Percentiles rank a stretch among this genome's conserved stretches.
These are phyloP conservation scores for Numenius arquata DNA, from an alignment of 2,113 vertebrate species.

Conservation along the genomic window DNA sequence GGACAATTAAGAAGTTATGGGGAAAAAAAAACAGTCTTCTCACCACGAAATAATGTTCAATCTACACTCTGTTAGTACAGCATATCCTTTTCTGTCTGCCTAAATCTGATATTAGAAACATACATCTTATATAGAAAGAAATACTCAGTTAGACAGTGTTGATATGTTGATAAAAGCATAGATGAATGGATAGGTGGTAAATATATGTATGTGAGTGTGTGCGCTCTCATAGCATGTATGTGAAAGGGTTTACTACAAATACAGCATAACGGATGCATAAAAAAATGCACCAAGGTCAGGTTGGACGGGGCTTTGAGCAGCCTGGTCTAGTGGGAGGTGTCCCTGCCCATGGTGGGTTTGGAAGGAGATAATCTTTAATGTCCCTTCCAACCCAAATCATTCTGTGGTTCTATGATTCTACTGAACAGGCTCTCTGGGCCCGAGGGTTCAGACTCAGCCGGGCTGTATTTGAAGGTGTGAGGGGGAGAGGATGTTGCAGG, in stretches of 20 bases:
- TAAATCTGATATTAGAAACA: background rate
- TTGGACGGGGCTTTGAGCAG: background rate
- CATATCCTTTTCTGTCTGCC: background rate
- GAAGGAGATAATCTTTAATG: background rate
- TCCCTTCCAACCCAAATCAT: background rate
- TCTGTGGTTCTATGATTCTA: background rate
- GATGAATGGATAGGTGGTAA: background rate
- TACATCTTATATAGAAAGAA: background rate
- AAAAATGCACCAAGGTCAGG: background rate
- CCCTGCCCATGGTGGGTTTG: background rate
- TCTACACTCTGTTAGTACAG: background rate
- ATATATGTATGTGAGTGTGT: background rate
- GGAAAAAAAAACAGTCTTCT: background rate
- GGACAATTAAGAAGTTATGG: background rate
- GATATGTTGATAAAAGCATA: background rate
- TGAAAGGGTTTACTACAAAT: background rate
- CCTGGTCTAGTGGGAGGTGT: background rate
- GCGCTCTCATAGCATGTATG: background rate
- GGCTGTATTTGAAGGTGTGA: background rate
- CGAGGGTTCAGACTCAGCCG: background rate
- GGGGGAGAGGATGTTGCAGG: background rate
- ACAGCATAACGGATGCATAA: background rate
- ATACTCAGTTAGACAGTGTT: background rate
- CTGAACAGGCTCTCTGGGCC: background rate
- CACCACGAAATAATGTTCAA: background rate